Percentiles rank a stretch among this genome's conserved stretches.
Evolutionary conservation across 2,113 vertebrate genomes (phyloP).

Genomic region (Burhinus oedicnemus): DNA sequence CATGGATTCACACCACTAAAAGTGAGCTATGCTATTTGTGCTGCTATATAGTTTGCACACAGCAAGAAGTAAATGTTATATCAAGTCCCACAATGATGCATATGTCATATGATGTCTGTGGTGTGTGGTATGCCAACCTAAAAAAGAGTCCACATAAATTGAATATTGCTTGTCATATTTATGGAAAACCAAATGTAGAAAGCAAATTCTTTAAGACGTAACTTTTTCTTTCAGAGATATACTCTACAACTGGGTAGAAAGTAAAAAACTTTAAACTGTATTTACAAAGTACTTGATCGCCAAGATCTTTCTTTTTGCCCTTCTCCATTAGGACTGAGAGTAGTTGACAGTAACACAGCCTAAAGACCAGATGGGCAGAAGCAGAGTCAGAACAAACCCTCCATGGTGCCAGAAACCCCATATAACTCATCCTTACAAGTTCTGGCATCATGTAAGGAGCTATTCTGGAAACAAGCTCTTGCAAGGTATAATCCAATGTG

Average conservation of each 20-base stretch:
- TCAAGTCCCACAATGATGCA: neutral
- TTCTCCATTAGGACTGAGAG: neutral
- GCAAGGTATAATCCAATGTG: neutral
- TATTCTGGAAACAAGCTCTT: neutral
- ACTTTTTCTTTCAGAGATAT: neutral
- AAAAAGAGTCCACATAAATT: neutral
- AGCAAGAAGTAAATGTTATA: neutral
- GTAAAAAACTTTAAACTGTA: neutral
- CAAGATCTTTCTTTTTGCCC: neutral
- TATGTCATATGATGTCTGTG: neutral
- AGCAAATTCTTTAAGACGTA: neutral
- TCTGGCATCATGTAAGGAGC: neutral
- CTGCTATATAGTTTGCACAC: neutral
- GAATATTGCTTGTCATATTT: neutral
- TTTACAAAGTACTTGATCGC: neutral
- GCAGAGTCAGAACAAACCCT: neutral
- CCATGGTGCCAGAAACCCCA: neutral
- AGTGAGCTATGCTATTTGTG: neutral
- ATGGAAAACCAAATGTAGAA: neutral
- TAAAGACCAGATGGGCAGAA: neutral
- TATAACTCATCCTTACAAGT: neutral
- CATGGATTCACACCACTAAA: neutral
- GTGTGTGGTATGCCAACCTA: neutral
- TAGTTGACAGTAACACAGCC: neutral
- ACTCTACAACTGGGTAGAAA: neutral